Percentiles rank a stretch among this genome's conserved stretches.
Evolutionary conservation across 1,140 invertebrate species (phyloP).

Genomic region (Bombus pascuorum): DNA sequence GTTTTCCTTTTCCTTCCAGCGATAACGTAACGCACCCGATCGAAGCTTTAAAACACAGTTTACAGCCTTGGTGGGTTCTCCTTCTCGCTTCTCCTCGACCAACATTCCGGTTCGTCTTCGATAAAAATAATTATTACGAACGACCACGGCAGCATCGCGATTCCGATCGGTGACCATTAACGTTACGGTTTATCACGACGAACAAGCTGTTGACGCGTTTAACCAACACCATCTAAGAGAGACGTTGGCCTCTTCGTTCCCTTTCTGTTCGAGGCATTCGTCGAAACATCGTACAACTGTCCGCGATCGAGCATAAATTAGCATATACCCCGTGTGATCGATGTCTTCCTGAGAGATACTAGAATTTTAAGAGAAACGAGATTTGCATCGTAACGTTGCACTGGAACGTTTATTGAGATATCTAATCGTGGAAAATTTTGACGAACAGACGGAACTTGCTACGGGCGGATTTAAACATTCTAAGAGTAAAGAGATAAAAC

Average conservation of each 20-base stretch:
- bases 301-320: neutral
- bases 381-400: no score
- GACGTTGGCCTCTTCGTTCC: neutral
- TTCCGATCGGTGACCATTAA: neutral
- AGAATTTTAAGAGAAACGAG: no score
- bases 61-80: constrained; percentile 2
- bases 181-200: constrained; percentile 19
- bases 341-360: no score
- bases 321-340: no score
- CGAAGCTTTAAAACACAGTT: neutral
- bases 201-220: constrained; percentile 3
- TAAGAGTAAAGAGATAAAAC: no score
- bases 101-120: constrained; percentile 13
- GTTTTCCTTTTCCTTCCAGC: neutral
- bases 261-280: neutral
- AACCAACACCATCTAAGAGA: neutral
- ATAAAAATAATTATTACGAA: constrained; percentile 27
- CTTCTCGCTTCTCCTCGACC: neutral
- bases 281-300: neutral
- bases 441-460: no score
- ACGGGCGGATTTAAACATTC: no score
- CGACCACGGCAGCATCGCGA: neutral
- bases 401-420: no score
- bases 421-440: no score
- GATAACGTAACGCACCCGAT: constrained; percentile 20